Evolutionary conservation across 2,797 vertebrate species (phyloP).

Genomic region (Mormyrops attenuatus): DNA sequence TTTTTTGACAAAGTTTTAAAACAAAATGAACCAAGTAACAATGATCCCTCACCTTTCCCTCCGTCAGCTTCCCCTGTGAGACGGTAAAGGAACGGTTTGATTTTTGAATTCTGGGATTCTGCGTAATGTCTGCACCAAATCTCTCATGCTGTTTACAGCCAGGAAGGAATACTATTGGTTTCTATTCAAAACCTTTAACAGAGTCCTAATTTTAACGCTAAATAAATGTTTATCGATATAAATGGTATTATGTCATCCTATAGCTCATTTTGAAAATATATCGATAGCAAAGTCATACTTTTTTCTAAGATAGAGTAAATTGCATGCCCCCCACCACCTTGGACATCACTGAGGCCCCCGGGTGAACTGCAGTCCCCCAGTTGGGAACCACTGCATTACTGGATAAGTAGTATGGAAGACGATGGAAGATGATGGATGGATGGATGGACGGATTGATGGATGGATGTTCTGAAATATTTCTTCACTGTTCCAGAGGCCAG

Average conservation of each 20-base stretch:
- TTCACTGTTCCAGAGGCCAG: background rate
- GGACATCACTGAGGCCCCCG: background rate
- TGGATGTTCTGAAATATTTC: background rate
- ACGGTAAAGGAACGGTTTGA: background rate
- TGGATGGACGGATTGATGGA: background rate
- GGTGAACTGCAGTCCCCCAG: background rate
- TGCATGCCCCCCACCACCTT: background rate
- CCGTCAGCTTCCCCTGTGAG: background rate
- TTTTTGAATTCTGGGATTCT: background rate
- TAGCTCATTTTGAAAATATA: background rate
- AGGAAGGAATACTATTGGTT: background rate
- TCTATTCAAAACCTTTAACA: background rate
- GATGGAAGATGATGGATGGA: background rate
- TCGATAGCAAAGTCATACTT: background rate
- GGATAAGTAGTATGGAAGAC: background rate
- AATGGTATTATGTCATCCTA: background rate
- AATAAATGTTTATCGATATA: background rate
- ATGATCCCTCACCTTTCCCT: background rate
- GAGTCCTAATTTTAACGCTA: background rate
- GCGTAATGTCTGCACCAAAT: background rate
- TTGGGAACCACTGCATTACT: background rate
- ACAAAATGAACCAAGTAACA: background rate
- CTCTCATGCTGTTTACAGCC: background rate
- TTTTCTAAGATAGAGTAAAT: background rate
- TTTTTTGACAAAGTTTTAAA: background rate